These are phyloP conservation scores for Zoroaster sp. DNA, from an alignment of 53 echinoderm and acorn worm species.

Conservation along the genomic window DNA sequence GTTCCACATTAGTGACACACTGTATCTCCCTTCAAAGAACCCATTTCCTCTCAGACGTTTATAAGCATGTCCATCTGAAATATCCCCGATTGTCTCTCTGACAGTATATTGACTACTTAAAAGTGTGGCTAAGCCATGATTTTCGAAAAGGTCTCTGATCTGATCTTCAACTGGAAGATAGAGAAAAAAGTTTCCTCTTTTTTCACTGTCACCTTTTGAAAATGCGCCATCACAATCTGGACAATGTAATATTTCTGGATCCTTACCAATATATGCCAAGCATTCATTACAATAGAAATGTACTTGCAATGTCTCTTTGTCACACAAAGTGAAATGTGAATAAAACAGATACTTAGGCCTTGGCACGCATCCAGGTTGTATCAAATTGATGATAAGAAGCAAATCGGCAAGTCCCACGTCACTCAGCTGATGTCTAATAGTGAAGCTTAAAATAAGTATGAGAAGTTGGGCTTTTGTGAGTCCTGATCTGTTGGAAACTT, in stretches of 20 bases:
- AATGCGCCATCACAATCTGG: not conserved
- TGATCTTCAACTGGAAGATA: not conserved
- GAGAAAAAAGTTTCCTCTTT: not conserved
- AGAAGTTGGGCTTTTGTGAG: not conserved
- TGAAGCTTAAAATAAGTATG: not conserved
- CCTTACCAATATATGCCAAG: not conserved
- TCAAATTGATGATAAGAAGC: conserved; percentile 12
- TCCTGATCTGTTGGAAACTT: not conserved
- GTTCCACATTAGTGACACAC: conserved; percentile 48
- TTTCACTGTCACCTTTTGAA: not conserved
- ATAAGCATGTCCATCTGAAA: conserved; percentile 2
- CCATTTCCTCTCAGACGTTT: not conserved
- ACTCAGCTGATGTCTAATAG: not conserved
- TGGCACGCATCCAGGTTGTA: not conserved
- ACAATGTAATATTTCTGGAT: not conserved
- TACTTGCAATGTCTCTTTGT: not conserved
- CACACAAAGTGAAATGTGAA: not conserved
- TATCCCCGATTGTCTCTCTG: not conserved
- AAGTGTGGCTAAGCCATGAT: not conserved
- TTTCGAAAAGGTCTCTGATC: not conserved
- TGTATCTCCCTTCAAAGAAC: not conserved
- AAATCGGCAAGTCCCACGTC: not conserved
- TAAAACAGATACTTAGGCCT: conserved; percentile 11
- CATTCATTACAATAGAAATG: conserved; percentile 32
- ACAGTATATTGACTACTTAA: not conserved